These are phyloP conservation scores for Podabrus alpinus DNA, from an alignment of 2,888 invertebrate species.

Conservation along the genomic window DNA sequence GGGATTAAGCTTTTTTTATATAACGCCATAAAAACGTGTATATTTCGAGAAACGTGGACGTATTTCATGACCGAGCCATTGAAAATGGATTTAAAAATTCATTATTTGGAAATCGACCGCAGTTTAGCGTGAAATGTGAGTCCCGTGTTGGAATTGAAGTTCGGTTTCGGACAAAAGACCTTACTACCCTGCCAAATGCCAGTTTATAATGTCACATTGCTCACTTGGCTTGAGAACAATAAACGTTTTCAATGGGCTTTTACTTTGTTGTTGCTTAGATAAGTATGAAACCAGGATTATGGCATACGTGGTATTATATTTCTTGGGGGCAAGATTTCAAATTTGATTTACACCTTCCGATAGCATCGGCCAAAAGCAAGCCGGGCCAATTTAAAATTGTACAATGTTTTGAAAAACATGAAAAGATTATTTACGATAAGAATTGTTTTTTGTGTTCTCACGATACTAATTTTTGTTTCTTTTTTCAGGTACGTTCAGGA, in stretches of 20 bases:
- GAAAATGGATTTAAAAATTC: conserved; percentile 32
- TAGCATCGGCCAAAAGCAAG: not conserved
- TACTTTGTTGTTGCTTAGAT: conserved; percentile 25
- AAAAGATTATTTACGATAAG: not conserved
- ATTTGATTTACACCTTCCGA: not conserved
- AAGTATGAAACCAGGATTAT: conserved; percentile 34
- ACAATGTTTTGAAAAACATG: not conserved
- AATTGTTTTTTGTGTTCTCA: not conserved
- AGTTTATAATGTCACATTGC: conserved; percentile 37
- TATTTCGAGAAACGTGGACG: conserved; percentile 14
- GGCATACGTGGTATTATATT: conserved; percentile 7
- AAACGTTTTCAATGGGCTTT: conserved; percentile 18
- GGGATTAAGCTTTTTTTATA: conserved; percentile 11
- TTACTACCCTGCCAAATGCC: conserved; percentile 33
- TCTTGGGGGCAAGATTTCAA: not conserved
- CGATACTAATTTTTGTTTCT: conserved; percentile 7
- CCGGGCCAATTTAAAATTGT: not conserved
- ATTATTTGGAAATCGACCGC: conserved; percentile 36
- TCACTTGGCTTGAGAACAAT: conserved; percentile 35
- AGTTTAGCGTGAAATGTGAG: conserved; percentile 35
- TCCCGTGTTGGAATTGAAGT: conserved; percentile 30
- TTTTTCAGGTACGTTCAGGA: conserved; percentile 17
- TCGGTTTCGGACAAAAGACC: conserved; percentile 33
- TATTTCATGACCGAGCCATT: conserved; percentile 17
- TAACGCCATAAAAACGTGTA: not conserved